Evolutionary conservation across 2,113 vertebrate genomes (phyloP).

Genomic region (Poeciliopsis occidentalis): DNA sequence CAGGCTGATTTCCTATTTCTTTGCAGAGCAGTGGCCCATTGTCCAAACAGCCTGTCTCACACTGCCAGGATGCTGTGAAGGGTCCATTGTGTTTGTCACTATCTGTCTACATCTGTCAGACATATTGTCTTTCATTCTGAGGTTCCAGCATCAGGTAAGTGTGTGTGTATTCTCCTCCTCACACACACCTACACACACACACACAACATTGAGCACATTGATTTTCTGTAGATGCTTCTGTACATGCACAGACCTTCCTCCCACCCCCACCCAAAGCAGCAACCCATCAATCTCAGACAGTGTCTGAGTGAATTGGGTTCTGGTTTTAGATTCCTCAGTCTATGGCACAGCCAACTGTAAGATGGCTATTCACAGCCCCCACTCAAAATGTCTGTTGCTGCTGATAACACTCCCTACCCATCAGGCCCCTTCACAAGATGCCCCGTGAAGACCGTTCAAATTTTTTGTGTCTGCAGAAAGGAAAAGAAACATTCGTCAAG

Average conservation of each 20-base stretch:
- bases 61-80: conserved; percentile 37
- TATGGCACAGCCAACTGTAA: conserved; percentile 11
- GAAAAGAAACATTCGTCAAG: not conserved
- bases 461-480: not conserved
- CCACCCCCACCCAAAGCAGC: conserved; percentile 8
- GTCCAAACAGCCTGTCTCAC: conserved; percentile 41
- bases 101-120: conserved; percentile 49
- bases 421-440: not conserved
- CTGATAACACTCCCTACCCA: conserved; percentile 20
- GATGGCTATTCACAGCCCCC: conserved; percentile 22
- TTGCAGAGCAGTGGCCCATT: conserved; percentile 13
- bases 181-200: not conserved
- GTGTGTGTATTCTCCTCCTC: conserved; percentile 4
- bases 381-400: conserved; percentile 1
- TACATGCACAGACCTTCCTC: conserved; percentile 10
- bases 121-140: conserved; percentile 49
- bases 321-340: conserved; percentile 19
- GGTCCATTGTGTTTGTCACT: conserved; percentile 61
- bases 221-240: conserved; percentile 19
- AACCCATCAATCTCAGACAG: conserved; percentile 30
- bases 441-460: conserved; percentile 32
- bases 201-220: conserved; percentile 1
- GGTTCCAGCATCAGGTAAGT: conserved; percentile 8
- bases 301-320: conserved; percentile 17
- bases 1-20: conserved; percentile 21